Base-by-base conservation (phyloP, 2,888 invertebrate genomes). In the Teleogryllus oceanicus region DNA sequence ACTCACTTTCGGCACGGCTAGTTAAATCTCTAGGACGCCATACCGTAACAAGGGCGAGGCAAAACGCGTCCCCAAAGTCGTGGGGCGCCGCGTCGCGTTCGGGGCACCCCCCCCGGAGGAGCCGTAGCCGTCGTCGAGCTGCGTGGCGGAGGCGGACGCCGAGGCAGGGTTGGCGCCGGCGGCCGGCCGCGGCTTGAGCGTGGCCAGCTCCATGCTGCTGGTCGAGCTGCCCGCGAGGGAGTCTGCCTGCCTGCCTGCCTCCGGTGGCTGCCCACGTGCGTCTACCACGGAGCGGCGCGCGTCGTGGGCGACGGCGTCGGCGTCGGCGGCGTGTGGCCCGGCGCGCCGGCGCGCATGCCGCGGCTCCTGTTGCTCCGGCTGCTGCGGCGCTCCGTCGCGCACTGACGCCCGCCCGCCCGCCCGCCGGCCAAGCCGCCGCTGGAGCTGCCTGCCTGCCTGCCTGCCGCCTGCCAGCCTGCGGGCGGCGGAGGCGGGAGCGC, bases 51-150 rank as follows among this genome's bases (percentile, higher is more conserved):
- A 8, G 37, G 0, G 24, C 2, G 2, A 37, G 24, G 2, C 24
- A 3, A 37, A 37, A 8, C 8, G 37, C 8, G 8, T 37, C 37
- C 37, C 21, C 21, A 21, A 21, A 21, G 21, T 21, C n/a, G n/a
- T n/a, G n/a, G n/a, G n/a, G n/a, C n/a, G n/a, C n/a, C n/a, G n/a
- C n/a, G n/a, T n/a, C n/a, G n/a, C n/a, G n/a, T n/a, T n/a, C n/a
- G n/a, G n/a, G n/a, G n/a, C n/a, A n/a, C n/a, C n/a, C n/a, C n/a
- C n/a, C n/a, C n/a, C n/a, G n/a, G n/a, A 92, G 0, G 91, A 91
- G 82, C 91, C 92, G 85, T 92, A 92, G 1, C 92, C 92, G 83
- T 92, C 92, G 83, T 92, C 92, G 2, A 92, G 85, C 1, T 88
- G 88, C 21, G 50, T 24, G 24, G 76, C 75, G 18, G 76, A 18